phyloP scores from a whole-genome alignment of 1,140 invertebrate genomes.

The Lysiphlebus fabarum region DNA sequence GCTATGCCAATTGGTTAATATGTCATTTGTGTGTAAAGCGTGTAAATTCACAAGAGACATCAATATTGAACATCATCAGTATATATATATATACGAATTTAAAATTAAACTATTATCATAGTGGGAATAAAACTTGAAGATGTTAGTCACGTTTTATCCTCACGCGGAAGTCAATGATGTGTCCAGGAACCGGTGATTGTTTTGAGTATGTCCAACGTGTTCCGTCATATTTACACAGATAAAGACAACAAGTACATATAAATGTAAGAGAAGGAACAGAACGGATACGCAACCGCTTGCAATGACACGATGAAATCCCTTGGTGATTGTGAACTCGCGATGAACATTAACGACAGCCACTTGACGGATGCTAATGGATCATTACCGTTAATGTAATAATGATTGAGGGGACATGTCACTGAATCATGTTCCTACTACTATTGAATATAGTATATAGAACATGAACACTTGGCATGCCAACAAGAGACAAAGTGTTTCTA shows the following conservation, averaged over 20 bases:
- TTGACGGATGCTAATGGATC: slow-evolving; percentile 48
- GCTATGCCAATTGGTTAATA: slow-evolving; percentile 3
- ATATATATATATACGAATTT: too few species aligned
- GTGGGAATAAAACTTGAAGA: slow-evolving; percentile 22
- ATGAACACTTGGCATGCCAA: too few species aligned
- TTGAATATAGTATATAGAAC: too few species aligned
- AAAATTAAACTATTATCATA: background rate
- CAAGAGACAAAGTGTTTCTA: too few species aligned
- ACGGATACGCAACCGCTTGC: background rate
- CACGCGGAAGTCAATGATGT: slow-evolving; percentile 30
- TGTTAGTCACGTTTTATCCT: slow-evolving; percentile 37
- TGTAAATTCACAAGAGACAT: slow-evolving; percentile 7
- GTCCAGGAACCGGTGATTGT: slow-evolving; percentile 34
- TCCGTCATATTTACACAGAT: slow-evolving; percentile 10
- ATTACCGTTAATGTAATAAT: slow-evolving; percentile 48
- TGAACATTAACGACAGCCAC: slow-evolving; percentile 42
- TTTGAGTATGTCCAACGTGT: slow-evolving; percentile 36
- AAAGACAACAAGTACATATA: background rate
- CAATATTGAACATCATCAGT: background rate
- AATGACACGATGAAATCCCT: slow-evolving; percentile 32
- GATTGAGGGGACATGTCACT: slow-evolving; percentile 44
- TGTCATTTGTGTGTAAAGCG: slow-evolving; percentile 13
- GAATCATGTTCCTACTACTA: too few species aligned
- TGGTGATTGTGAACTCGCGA: slow-evolving; percentile 23
- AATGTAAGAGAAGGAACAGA: background rate